These are phyloP conservation scores for Zonotrichia leucophrys DNA, from an alignment of 2,113 vertebrate genomes.

Conservation along the genomic window DNA sequence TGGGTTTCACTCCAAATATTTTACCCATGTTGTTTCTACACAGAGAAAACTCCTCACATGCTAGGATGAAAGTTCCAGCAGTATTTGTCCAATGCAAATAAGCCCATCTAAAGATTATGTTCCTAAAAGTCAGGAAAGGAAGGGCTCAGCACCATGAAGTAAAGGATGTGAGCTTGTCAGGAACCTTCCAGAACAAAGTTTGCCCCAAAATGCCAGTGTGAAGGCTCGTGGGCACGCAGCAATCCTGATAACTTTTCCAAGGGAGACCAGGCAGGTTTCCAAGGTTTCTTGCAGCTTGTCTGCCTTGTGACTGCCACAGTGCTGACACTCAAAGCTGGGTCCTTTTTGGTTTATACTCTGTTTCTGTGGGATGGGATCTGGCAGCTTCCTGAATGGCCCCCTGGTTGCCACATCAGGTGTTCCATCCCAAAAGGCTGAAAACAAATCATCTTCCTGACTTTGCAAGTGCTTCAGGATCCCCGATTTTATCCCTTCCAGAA, in stretches of 20 bases:
- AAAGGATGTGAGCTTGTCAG: not conserved
- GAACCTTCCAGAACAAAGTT: not conserved
- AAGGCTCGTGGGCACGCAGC: not conserved
- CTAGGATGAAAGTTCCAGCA: not conserved
- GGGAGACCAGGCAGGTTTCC: not conserved
- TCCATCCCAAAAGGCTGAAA: not conserved
- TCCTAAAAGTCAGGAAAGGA: not conserved
- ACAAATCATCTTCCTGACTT: not conserved
- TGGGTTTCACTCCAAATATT: constrained; percentile 42
- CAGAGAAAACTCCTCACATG: constrained; percentile 19
- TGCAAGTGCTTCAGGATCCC: not conserved
- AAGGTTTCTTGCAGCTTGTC: not conserved
- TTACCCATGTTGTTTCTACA: constrained; percentile 15
- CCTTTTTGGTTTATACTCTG: not conserved
- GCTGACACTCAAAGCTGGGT: not conserved
- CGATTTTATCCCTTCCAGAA: not conserved
- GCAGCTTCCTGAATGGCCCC: not conserved
- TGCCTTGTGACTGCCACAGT: not conserved
- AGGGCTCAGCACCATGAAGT: not conserved
- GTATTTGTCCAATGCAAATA: constrained; percentile 3
- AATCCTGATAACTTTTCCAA: not conserved
- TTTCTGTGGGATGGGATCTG: not conserved
- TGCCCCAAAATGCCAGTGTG: not conserved
- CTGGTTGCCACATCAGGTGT: not conserved
- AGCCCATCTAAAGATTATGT: not conserved